Evolutionary conservation across 2,888 invertebrate genomes (phyloP).

Genomic region (Epinotia ramella): DNA sequence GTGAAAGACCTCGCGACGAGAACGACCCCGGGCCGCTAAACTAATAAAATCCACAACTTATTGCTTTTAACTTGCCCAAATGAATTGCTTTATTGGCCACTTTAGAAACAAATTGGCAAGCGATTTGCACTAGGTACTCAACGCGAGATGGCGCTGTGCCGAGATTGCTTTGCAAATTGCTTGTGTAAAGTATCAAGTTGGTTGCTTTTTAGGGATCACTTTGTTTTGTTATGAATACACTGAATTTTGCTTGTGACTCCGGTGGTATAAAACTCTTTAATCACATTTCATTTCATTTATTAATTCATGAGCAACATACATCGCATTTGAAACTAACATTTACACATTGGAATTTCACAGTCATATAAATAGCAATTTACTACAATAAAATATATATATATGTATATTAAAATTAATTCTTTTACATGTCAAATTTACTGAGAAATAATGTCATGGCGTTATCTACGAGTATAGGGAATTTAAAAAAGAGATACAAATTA

Average conservation of each 20-base stretch:
- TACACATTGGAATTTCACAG: too few relatives aligned
- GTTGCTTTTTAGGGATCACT: not conserved
- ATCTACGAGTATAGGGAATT: too few relatives aligned
- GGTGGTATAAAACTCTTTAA: too few relatives aligned
- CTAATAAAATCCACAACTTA: conserved; percentile 67
- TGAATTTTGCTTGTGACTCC: not conserved
- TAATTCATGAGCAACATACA: too few relatives aligned
- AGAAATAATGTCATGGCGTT: too few relatives aligned
- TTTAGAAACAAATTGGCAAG: conserved; percentile 36
- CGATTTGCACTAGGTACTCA: conserved; percentile 62
- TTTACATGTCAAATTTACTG: too few relatives aligned
- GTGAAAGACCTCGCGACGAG: conserved; percentile 44
- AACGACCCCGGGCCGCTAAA: conserved; percentile 58
- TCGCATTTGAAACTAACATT: too few relatives aligned
- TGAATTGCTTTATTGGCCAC: conserved; percentile 69
- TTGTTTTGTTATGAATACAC: not conserved
- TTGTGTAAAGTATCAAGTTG: not conserved
- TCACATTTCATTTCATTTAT: too few relatives aligned
- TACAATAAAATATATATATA: too few relatives aligned
- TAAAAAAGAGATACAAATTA: too few relatives aligned
- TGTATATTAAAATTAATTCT: too few relatives aligned
- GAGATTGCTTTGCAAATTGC: not conserved
- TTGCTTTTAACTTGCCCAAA: conserved; percentile 59
- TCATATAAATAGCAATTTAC: too few relatives aligned
- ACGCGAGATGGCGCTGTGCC: conserved; percentile 63